Conservation (phyloP, 2,888 invertebrate species). For the Acanthacorydalis orientalis region DNA sequence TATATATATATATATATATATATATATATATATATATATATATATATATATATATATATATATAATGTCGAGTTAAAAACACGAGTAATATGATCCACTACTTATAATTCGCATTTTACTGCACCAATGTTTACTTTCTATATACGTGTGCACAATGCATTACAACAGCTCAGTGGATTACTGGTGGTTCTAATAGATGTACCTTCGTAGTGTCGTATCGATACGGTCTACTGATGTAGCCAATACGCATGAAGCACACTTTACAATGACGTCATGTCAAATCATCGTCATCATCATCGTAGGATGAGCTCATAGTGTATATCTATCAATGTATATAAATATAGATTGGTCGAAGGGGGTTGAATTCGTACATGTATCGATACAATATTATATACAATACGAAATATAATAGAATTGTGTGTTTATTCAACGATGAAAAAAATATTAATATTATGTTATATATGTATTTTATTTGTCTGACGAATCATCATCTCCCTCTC, state of each 20-base stretch:
- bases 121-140: constrained; percentile 24
- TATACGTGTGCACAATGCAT: constrained; percentile 25
- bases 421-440: constrained; percentile 10
- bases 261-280: constrained; percentile 6
- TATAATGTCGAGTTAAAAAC: no score
- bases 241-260: constrained; percentile 8
- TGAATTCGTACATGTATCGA: no score
- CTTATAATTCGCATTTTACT: constrained; percentile 2
- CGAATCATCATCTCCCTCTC: no score
- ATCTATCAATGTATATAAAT: no score
- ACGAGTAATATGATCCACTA: constrained; percentile 3
- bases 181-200: constrained; percentile 3
- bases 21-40: no score
- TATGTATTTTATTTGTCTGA: no score
- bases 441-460: constrained; percentile 9
- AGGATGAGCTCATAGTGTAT: no score
- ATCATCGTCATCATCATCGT: constrained; percentile 1
- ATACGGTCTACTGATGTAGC: constrained; percentile 21
- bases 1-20: no score
- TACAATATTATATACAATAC: neutral
- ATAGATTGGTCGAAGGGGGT: no score
- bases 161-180: constrained; percentile 18
- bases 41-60: no score
- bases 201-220: constrained; percentile 14
- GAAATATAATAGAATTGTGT: constrained; percentile 6